Evolutionary conservation across 2,113 vertebrate species (phyloP).

Genomic region (Thomomys bottae): DNA sequence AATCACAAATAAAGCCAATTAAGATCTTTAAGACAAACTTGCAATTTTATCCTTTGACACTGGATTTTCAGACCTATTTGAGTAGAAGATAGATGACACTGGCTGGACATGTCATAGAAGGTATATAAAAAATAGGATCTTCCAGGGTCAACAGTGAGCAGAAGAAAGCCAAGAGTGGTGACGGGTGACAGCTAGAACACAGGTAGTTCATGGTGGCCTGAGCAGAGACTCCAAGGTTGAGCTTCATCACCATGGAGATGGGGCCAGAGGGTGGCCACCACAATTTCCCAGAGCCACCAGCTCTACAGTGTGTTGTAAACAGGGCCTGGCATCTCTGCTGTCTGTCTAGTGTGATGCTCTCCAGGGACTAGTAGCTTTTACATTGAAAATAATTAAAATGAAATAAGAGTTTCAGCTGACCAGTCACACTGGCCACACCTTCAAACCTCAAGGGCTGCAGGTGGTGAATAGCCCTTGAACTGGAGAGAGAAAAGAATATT

Average conservation of each 20-base stretch:
- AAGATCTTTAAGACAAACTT: background rate
- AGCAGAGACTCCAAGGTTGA: background rate
- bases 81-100: background rate
- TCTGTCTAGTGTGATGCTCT: background rate
- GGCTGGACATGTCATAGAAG: background rate
- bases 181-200: background rate
- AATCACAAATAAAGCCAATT: background rate
- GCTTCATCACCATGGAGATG: rapidly evolving
- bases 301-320: background rate
- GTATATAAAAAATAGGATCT: background rate
- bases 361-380: background rate
- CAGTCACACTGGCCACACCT: background rate
- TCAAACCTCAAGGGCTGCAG: background rate
- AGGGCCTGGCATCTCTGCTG: background rate
- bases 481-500: background rate
- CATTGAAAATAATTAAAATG: background rate
- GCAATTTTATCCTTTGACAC: background rate
- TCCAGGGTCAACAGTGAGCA: background rate
- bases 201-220: background rate
- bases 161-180: background rate
- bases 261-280: background rate
- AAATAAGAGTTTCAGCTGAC: background rate
- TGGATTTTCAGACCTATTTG: background rate
- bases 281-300: too few relatives aligned
- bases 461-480: background rate